Evolutionary conservation across 92 coral and sea anemone genomes (phyloP).

Genomic region (Palythoa heliodiscus): DNA sequence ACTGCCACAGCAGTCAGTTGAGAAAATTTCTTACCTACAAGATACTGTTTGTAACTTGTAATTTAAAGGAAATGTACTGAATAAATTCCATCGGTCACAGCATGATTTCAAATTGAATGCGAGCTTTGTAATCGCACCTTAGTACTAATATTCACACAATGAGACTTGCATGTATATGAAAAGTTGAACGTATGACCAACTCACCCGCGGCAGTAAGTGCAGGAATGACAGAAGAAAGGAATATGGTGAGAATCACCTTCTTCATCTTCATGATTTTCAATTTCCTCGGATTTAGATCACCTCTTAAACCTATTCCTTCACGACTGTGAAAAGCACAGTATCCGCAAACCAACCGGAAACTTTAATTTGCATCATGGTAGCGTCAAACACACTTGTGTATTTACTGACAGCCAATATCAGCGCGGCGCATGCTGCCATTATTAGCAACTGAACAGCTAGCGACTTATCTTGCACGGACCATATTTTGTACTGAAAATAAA

Average conservation of each 20-base stretch:
- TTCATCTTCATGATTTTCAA: constrained; percentile 34
- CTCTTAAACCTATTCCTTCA: constrained; percentile 29
- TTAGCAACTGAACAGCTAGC: constrained; percentile 20
- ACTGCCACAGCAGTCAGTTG: too few relatives aligned
- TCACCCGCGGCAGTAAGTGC: constrained; percentile 23
- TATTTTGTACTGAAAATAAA: too few relatives aligned
- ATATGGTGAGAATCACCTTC: constrained; percentile 11
- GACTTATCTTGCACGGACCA: too few relatives aligned
- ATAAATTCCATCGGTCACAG: constrained; percentile 13
- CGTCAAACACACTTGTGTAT: constrained; percentile 47
- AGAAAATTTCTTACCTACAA: background rate
- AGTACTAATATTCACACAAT: constrained; percentile 2
- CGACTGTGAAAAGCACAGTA: constrained; percentile 72
- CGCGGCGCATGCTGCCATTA: constrained; percentile 14
- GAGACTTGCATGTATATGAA: constrained; percentile 19
- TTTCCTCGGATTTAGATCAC: constrained; percentile 36
- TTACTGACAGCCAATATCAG: constrained; percentile 37
- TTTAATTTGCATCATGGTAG: constrained; percentile 72
- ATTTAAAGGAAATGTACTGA: background rate
- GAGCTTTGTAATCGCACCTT: background rate
- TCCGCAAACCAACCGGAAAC: constrained; percentile 60
- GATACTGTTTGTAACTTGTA: background rate
- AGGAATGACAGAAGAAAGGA: constrained; percentile 6
- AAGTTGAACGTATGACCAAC: constrained; percentile 20
- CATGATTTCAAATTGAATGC: background rate